Evolutionary conservation across 2,113 vertebrate genomes (phyloP), one percentile per base, ranked within the genome.

Genomic region (Pipa parva): DNA sequence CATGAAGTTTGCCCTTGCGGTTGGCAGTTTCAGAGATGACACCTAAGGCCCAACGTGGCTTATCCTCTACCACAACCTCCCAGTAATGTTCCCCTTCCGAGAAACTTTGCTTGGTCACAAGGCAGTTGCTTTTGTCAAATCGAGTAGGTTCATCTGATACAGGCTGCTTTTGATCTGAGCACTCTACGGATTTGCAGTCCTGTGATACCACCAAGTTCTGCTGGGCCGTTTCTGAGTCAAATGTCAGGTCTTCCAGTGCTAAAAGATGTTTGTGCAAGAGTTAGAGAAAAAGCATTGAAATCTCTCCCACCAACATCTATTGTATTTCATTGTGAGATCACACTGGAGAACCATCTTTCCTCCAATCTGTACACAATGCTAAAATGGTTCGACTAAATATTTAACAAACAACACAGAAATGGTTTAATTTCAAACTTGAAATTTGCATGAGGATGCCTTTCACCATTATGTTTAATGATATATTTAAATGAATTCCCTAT

Each of bases 41-140:
- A 0, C 93, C 93, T 11, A 95, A 74, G 3, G 88, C 88, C 93
- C 93, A 95, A 78, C 92, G 92, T 0, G 90, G 91, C 76, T 95
- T 95, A 28, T 89, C 91, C 12, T 64, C 80, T 62, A 95, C 91
- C 15, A 90, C 83, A 31, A 93, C 87, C 73, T 95, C 93, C 92
- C 92, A 94, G 83, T 95, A 95, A 76, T 92, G 91, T 51, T 90
- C 89, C 4, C 89, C 89, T 1, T 79, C 77, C 0, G 78, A 77
- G 46, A 92, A 90, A 64, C 77, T 81, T 69, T 92, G 81, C 25
- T 26, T 69, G 18, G 90, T 84, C 75, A 95, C 85, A 42, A 91
- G 80, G 2, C 92, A 92, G 69, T 93, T 87, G 3, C 90, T 87
- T 69, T 87, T 91, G 83, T 94, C 92, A 20, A 95, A 95, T 72